Conservation (phyloP, 1,140 invertebrate species). For the Bradysia coprophila region DNA sequence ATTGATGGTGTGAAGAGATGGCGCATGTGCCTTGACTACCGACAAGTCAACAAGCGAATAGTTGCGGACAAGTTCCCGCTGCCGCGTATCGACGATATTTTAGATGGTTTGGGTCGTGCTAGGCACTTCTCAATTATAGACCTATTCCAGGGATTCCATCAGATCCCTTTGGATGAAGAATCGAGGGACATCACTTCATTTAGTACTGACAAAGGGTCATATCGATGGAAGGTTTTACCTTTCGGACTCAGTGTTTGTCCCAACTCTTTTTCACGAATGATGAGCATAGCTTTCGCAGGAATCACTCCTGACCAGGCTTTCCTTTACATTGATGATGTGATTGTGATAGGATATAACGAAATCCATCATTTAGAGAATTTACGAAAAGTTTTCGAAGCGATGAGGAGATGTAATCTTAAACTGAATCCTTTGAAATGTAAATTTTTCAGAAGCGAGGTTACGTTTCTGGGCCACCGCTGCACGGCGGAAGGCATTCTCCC, state of each 20-base stretch:
- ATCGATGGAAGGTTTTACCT: constrained; percentile 12
- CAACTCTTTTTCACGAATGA: constrained; percentile 11
- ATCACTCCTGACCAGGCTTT: background rate
- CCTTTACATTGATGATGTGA: constrained; percentile 5
- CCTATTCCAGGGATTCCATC: constrained; percentile 11
- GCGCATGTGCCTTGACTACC: constrained; percentile 17
- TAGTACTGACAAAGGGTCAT: constrained; percentile 17
- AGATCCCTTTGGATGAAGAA: constrained; percentile 8
- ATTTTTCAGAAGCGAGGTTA: constrained; percentile 7
- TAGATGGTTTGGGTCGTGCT: constrained; percentile 8
- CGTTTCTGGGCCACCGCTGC: constrained; percentile 8
- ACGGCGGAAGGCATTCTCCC: constrained; percentile 7
- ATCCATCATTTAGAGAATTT: constrained; percentile 27
- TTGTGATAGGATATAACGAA: constrained; percentile 10
- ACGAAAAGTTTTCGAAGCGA: constrained; percentile 19
- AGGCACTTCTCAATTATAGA: constrained; percentile 10
- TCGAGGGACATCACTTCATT: constrained; percentile 17
- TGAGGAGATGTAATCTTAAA: constrained; percentile 11
- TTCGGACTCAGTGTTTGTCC: constrained; percentile 10
- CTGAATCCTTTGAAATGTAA: constrained; percentile 12
- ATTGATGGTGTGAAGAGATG: constrained; percentile 6
- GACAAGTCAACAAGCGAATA: constrained; percentile 9
- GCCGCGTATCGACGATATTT: constrained; percentile 26
- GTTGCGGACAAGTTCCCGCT: constrained; percentile 10
- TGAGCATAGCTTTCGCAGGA: background rate